A percentile compares a stretch with the other conserved stretches of the same genome.
Conservation (phyloP, 1,140 invertebrate species). For the Limonius californicus region DNA sequence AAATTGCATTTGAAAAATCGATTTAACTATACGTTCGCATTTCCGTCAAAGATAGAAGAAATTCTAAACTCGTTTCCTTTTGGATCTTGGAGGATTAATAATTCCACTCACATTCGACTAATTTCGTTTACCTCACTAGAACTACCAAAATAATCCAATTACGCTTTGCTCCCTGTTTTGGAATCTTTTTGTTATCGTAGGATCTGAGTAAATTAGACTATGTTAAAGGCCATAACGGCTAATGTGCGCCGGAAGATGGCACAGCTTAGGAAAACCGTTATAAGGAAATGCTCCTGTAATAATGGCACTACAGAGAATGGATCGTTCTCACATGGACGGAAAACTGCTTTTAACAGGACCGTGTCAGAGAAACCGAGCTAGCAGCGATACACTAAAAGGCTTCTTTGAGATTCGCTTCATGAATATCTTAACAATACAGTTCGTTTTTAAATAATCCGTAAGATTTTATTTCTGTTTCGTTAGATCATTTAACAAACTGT, state of each 20-base stretch:
- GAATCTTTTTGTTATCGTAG: constrained; percentile 5
- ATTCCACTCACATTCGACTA: neutral
- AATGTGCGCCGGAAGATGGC: constrained; percentile 9
- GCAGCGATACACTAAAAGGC: neutral
- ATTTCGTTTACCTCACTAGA: neutral
- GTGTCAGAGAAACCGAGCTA: too few relatives aligned
- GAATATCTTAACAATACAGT: neutral
- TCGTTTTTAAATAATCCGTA: too few relatives aligned
- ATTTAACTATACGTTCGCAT: too few relatives aligned
- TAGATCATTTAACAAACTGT: too few relatives aligned
- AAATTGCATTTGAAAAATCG: too few relatives aligned
- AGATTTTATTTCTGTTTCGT: too few relatives aligned
- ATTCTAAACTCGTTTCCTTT: too few relatives aligned
- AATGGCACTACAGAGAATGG: neutral
- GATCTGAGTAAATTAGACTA: constrained; percentile 8
- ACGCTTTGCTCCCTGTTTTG: neutral
- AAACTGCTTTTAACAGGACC: neutral
- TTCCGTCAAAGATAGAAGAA: too few relatives aligned
- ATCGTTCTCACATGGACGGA: constrained; percentile 7
- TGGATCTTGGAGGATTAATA: neutral
- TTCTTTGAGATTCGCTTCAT: neutral
- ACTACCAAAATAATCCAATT: neutral
- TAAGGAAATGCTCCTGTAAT: neutral
- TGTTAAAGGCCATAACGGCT: constrained; percentile 1
- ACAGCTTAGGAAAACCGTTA: constrained; percentile 4